Conservation (phyloP, 2,797 vertebrate genomes). For the Astyanax mexicanus region DNA sequence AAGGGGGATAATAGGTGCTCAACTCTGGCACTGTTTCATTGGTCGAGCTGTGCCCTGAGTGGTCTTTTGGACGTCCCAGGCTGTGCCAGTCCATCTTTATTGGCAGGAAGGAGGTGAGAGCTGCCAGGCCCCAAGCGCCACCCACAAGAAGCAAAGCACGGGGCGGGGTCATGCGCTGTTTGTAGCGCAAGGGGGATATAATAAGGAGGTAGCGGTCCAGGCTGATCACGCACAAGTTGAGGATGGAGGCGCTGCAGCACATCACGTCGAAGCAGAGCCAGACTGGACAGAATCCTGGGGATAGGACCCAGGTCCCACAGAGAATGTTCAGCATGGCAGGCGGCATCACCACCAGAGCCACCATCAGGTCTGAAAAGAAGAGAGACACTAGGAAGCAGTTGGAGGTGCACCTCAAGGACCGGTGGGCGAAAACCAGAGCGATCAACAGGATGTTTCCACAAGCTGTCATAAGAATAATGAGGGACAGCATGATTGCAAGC, state of each 20-base stretch:
- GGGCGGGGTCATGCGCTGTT: slow-evolving; percentile 91
- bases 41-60: slow-evolving; percentile 47
- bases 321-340: slow-evolving; percentile 95
- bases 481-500: slow-evolving; percentile 84
- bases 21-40: slow-evolving; percentile 59
- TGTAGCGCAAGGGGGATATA: slow-evolving; percentile 94
- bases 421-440: slow-evolving; percentile 89
- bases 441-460: slow-evolving; percentile 91
- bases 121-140: slow-evolving; percentile 90
- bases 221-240: slow-evolving; percentile 97
- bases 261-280: slow-evolving; percentile 97
- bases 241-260: slow-evolving; percentile 98
- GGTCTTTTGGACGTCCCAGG: slow-evolving; percentile 70
- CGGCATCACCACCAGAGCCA: slow-evolving; percentile 97
- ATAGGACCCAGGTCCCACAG: slow-evolving; percentile 91
- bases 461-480: slow-evolving; percentile 89
- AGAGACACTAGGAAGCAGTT: slow-evolving; percentile 97
- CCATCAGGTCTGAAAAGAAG: slow-evolving; percentile 96
- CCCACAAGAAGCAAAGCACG: slow-evolving; percentile 87
- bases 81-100: slow-evolving; percentile 96
- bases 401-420: slow-evolving; percentile 94
- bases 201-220: slow-evolving; percentile 97
- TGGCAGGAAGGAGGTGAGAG: slow-evolving; percentile 91
- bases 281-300: slow-evolving; percentile 86
- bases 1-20: slow-evolving; percentile 65